Base-by-base conservation (phyloP, 2,888 invertebrate genomes). In the Lordiphosa andalusiaca region DNA sequence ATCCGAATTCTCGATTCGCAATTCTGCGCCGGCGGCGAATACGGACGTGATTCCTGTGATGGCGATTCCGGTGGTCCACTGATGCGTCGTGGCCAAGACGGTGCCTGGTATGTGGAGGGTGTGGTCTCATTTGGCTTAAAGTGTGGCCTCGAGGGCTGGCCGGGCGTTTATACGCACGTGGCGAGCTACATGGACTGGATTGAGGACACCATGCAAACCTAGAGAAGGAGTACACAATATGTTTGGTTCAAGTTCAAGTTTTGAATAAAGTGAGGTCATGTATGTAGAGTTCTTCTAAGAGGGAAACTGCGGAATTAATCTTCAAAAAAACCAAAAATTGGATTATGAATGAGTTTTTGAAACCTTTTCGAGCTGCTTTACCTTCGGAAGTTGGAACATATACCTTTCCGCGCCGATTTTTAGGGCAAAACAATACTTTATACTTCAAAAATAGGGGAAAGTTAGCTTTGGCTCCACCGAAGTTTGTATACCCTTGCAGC, bases 91-190 rank as follows among this genome's bases (percentile, higher is more conserved):
- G 87, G 67, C 16, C 86, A 85, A 9, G 85, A 85, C 5, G 84
- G 90, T 2, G 76, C 73, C 13, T 87, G 87, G 80, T 86, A 65
- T 25, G 64, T 86, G 42, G 88, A 87, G 51, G 91, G 91, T 13
- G 80, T 91, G 37, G 91, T 92, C 0, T 92, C 92, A 0, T 91
- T 91, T 74, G 92, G 92, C 37, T 91, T 90, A 41, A 82, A 85
- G 2, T 89, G 89, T 37, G 89, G 89, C 7, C 78, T 89, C 7
- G 89, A 90, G n/a, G 91, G 91, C 1, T 92, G 92, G 90, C 94
- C 95, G 0, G 94, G 93, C 0, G 92, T 95, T 3, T 95, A 94
- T 85, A 94, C 94, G 0, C 90, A 91, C 38, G 91, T 94, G 1
- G 88, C 92, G 0, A 89, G 91, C 10, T 94, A 92, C 78, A 85